Evolutionary conservation across 2,113 vertebrate species (phyloP).

Genomic region (Gopherus flavomarginatus): DNA sequence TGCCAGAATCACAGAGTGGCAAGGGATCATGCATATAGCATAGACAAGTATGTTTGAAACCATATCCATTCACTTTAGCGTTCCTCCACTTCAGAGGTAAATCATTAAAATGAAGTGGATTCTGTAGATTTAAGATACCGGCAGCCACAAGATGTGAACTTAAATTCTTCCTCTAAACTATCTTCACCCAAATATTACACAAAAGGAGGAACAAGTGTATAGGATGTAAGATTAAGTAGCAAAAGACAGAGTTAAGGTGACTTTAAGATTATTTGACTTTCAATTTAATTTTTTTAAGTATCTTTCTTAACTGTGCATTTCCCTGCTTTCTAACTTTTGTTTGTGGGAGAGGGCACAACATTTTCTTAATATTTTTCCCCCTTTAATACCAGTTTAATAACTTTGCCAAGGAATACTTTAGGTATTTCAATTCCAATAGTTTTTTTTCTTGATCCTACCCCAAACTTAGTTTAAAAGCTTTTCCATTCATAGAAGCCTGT

Average conservation of each 20-base stretch:
- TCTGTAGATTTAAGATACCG: neutral
- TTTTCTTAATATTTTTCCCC: neutral
- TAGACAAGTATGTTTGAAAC: neutral
- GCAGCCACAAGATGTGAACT: neutral
- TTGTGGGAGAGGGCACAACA: neutral
- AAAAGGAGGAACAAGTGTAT: neutral
- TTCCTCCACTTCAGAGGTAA: neutral
- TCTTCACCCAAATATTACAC: neutral
- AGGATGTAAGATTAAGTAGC: neutral
- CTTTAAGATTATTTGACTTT: neutral
- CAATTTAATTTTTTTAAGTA: neutral
- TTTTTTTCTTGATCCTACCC: neutral
- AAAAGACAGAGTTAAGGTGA: neutral
- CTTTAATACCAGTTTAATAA: neutral
- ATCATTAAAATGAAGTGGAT: neutral
- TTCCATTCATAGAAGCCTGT: neutral
- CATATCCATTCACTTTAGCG: neutral
- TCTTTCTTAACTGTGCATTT: neutral
- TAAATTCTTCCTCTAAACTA: neutral
- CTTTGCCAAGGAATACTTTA: neutral
- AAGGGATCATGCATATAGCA: neutral
- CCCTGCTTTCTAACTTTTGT: neutral
- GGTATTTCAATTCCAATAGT: neutral
- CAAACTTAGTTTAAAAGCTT: neutral
- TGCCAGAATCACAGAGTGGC: neutral